These are phyloP conservation scores for Triops cancriformis DNA, from an alignment of 1,140 invertebrate species.

Conservation along the genomic window DNA sequence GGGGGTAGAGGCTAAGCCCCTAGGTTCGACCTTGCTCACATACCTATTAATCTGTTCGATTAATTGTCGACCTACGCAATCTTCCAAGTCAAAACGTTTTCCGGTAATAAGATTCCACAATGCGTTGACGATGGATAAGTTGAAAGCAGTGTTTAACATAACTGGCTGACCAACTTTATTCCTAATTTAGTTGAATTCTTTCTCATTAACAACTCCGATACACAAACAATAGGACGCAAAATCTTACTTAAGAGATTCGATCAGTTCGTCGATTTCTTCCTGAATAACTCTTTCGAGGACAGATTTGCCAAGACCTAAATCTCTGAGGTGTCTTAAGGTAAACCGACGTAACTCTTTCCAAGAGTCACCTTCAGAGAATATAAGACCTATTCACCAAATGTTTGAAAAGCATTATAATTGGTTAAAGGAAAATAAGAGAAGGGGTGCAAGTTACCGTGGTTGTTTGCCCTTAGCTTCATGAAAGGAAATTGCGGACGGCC, in stretches of 20 bases:
- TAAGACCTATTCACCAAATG: background rate
- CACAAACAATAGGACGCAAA: no score
- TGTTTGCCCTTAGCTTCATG: no score
- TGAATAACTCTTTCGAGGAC: constrained; percentile 36
- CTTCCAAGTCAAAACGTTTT: constrained; percentile 18
- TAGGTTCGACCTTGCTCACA: no score
- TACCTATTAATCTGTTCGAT: constrained; percentile 14
- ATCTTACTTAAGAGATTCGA: constrained; percentile 6
- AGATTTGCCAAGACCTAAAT: constrained; percentile 45
- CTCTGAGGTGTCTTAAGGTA: constrained; percentile 54
- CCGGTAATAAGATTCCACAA: constrained; percentile 23
- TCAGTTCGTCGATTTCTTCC: constrained; percentile 33
- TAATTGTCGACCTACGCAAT: background rate
- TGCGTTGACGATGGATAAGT: constrained; percentile 21
- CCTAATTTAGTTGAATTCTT: no score
- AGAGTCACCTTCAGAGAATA: constrained; percentile 39
- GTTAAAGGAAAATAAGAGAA: background rate
- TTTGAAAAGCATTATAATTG: background rate
- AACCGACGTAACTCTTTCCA: constrained; percentile 66
- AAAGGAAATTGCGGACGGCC: background rate
- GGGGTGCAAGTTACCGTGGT: no score
- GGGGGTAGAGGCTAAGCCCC: no score
- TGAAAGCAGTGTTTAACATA: constrained; percentile 17
- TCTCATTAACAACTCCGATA: no score
- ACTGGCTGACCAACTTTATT: background rate